Percentiles rank a stretch among this genome's conserved stretches.
phyloP scores from a whole-genome alignment of 2,113 vertebrate genomes.

The Pygoscelis adeliae region DNA sequence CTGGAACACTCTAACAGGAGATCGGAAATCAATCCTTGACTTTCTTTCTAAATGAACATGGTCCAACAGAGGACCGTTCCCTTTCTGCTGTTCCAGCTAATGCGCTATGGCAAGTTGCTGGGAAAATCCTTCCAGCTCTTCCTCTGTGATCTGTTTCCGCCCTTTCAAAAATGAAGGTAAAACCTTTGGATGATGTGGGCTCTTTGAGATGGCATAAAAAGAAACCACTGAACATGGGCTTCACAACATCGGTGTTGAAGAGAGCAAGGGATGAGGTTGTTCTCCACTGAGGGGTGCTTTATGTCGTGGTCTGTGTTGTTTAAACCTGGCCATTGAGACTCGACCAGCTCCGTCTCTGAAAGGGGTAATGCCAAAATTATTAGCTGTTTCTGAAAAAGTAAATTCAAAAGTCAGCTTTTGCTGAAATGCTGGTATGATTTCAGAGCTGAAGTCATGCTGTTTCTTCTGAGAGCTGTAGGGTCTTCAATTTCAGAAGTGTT shows the following conservation, averaged over 20 bases:
- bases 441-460: background rate
- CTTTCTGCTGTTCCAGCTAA: background rate
- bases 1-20: conserved; percentile 13
- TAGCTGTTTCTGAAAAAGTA: background rate
- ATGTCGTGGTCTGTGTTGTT: background rate
- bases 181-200: background rate
- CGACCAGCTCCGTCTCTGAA: background rate
- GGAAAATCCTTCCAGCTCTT: background rate
- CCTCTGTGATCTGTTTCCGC: background rate
- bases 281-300: background rate
- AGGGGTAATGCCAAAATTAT: background rate
- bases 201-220: background rate
- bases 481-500: background rate
- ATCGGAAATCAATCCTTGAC: conserved; percentile 36
- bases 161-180: background rate
- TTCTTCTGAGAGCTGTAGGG: background rate
- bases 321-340: background rate
- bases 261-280: background rate
- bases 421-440: background rate
- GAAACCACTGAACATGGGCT: background rate
- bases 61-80: background rate
- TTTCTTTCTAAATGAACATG: background rate
- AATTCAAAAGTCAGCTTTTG: background rate
- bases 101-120: background rate
- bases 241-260: accelerated